Evolutionary conservation across 2,797 vertebrate genomes (phyloP), one percentile per base, ranked within the genome.

Genomic region (Lindbergichthys nudifrons): DNA sequence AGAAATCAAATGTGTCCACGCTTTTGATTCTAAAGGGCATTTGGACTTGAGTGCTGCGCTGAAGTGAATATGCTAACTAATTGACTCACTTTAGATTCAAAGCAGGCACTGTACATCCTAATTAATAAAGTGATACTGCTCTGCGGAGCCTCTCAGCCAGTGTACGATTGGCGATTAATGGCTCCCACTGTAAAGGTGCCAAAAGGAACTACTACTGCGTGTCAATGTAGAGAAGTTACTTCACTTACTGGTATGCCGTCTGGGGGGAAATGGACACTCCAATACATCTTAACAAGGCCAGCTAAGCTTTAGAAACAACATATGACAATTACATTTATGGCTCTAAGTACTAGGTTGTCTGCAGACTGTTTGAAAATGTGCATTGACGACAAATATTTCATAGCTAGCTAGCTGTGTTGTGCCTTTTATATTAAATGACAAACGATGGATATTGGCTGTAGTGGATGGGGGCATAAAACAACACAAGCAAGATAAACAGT

Each of bases 111-210:
- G 45, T 82, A 70, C 65, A 72, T 71, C 63, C 65, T 88, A 82
- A 91, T 90, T 89, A 87, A 91, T 89, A 72, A 36, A 73, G 84
- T 77, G 74, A 81, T 81, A 81, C 69, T 84, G 80, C 79, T 82
- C 81, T 43, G 67, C 78, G 77, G 81, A 85, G 86, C 73, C 62
- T 80, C 83, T 78, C 75, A 80, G 77, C 73, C 69, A 39, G 70
- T 78, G 80, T 60, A 90, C 88, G 87, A 87, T 81, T 69, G 63
- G 23, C 73, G 45, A 83, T 88, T 82, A 89, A 90, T 86, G 77
- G 65, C 64, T 66, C 41, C 63, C 48, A 68, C 79, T 82, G 80
- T 88, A 76, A 68, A 82, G 73, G 65, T 79, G 87, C 85, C 86
- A 87, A 83, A 79, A 81, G 63, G 62, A 88, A 68, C 68, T 72